phyloP scores from a whole-genome alignment of 2,888 invertebrate species.

The Rhingia campestris region DNA sequence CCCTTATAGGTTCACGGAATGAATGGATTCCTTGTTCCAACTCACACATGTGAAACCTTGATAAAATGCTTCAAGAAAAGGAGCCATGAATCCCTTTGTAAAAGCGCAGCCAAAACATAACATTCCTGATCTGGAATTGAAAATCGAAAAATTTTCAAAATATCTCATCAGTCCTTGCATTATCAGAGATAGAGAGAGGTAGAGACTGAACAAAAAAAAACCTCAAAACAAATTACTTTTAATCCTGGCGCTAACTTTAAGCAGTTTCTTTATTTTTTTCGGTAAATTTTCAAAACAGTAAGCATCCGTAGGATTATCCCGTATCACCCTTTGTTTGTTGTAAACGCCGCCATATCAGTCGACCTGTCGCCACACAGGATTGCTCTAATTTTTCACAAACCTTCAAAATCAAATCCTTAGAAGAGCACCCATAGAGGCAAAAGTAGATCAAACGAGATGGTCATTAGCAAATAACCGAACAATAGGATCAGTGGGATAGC shows the following conservation, averaged over 20 bases:
- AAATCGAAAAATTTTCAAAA: neutral
- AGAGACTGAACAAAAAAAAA: neutral
- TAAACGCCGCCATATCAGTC: constrained; percentile 5
- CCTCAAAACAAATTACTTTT: constrained; percentile 45
- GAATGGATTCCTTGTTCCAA: too few species aligned
- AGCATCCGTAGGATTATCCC: constrained; percentile 46
- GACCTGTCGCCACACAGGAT: constrained; percentile 2
- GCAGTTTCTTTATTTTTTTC: constrained; percentile 10
- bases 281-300: constrained; percentile 14
- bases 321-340: constrained; percentile 45
- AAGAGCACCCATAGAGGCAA: constrained; percentile 8
- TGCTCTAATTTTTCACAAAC: constrained; percentile 26
- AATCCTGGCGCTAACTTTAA: constrained; percentile 66
- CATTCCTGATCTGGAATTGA: neutral
- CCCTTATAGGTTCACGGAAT: too few species aligned
- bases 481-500: constrained; percentile 58
- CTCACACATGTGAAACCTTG: too few species aligned
- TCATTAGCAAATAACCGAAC: constrained; percentile 63
- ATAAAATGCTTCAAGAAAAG: too few species aligned
- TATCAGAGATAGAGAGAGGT: neutral
- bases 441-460: constrained; percentile 41
- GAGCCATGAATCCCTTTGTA: too few species aligned
- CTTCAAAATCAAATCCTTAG: constrained; percentile 24
- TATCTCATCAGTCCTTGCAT: neutral
- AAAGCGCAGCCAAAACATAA: neutral